Conservation (phyloP, 2,113 vertebrate genomes). For the Neolamprologus sp. region DNA sequence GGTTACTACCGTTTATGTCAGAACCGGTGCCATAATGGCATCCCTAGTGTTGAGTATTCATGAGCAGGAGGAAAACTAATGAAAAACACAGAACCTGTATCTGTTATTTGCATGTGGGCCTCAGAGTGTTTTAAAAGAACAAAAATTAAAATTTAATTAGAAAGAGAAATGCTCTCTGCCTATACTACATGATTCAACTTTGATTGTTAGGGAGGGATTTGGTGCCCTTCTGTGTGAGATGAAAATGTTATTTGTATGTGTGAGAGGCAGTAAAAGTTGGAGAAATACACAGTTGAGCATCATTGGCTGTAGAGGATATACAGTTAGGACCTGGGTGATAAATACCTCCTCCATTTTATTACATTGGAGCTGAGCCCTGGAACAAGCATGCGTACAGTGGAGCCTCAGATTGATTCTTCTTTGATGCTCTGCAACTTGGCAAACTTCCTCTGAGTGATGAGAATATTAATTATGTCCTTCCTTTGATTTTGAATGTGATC, state of each 20-base stretch:
- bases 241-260: conserved; percentile 7
- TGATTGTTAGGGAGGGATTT: neutral
- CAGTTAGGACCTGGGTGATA: conserved; percentile 13
- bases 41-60: neutral
- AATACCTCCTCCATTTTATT: conserved; percentile 38
- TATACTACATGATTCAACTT: neutral
- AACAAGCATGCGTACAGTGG: neutral
- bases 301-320: neutral
- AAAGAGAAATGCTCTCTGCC: neutral
- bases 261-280: neutral
- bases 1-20: neutral
- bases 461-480: conserved; percentile 63
- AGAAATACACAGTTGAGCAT: neutral
- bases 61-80: neutral
- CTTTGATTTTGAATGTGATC: conserved; percentile 12
- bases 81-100: neutral
- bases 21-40: neutral
- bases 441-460: conserved; percentile 44
- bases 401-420: conserved; percentile 39
- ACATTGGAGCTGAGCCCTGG: conserved; percentile 24
- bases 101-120: neutral
- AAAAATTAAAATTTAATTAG: neutral
- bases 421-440: conserved; percentile 44
- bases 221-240: neutral
- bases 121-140: neutral